Base-by-base conservation (phyloP, 1,140 invertebrate genomes). In the Acromyrmex heyeri region DNA sequence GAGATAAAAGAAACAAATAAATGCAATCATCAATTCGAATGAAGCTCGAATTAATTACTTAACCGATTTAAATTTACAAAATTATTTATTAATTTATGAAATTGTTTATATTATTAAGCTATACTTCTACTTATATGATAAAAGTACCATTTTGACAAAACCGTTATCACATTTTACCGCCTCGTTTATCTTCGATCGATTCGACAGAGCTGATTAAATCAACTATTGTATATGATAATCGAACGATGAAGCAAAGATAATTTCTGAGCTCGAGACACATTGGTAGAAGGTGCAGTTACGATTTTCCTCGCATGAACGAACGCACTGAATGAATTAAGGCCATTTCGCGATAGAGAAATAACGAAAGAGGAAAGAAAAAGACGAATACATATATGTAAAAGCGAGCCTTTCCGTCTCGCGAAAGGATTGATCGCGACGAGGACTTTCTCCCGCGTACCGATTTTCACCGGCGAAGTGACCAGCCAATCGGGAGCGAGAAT, bases 401-500 rank as follows among this genome's bases (percentile, higher is more conserved):
- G 8, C 38, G 50, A 50, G 50, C 21, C 21, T 21, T 21, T 24
- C 38, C 38, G 21, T 69, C 50, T 72, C 53, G 65, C 53, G 24
- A 38, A 16, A 34, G 24, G 12, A 61, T 61, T 61, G 30, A 61
- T 69, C 34, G 6, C 24, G 34, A 57, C 24, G 38, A 61, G 34
- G 14, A 61, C 79, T 83, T 83, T 83, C 79, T 83, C 79, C n/a
- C 34, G 30, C 55, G 55, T 38, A 34, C 38, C 18, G n/a, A 83
- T 83, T 83, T 83, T 83, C 79, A 83, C 79, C 79, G 67, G 24
- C 16, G 21, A 27, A 61, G 24, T 38, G 53, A 21, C 55, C 67
- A 34, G 55, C 70, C 79, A 83, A 83, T 83, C 79, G 55, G 12
- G 14, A 57, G 48, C 38, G 44, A 72, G 79, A 75, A 83, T 73